Evolutionary conservation across 2,113 vertebrate genomes (phyloP).

Genomic region (Raja brachyura): DNA sequence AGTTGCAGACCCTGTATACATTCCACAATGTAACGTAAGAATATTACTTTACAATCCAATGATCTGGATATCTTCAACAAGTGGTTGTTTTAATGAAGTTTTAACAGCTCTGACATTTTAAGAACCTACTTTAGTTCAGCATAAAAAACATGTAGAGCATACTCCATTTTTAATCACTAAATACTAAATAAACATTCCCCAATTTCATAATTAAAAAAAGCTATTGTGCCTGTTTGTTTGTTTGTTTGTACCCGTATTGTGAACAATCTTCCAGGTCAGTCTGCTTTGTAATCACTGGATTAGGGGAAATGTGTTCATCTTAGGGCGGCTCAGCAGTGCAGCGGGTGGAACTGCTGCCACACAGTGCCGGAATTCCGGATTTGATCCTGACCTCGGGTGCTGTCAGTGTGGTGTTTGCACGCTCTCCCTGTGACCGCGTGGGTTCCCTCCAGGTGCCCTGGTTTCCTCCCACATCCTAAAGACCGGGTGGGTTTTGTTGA

Average conservation of each 20-base stretch:
- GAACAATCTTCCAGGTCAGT: neutral
- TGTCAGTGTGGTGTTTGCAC: too few relatives aligned
- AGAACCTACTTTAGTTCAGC: neutral
- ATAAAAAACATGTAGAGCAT: neutral
- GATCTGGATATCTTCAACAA: neutral
- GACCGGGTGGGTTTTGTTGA: too few relatives aligned
- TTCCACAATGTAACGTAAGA: neutral
- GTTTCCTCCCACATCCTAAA: too few relatives aligned
- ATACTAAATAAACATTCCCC: neutral
- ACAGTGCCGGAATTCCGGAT: too few relatives aligned
- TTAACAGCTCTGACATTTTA: neutral
- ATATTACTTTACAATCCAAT: neutral
- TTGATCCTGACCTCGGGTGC: too few relatives aligned
- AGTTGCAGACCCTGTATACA: neutral
- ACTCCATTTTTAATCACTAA: neutral
- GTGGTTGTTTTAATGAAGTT: neutral
- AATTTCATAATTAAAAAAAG: neutral
- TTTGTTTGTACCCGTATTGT: neutral
- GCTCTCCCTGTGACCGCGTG: too few relatives aligned
- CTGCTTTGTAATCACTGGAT: neutral
- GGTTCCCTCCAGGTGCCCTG: too few relatives aligned
- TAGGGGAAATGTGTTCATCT: neutral
- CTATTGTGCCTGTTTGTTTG: too few relatives aligned
- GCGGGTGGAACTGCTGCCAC: too few relatives aligned
- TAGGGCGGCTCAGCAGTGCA: too few relatives aligned